Conservation (phyloP, 2,113 vertebrate genomes). For the Physeter macrocephalus region DNA sequence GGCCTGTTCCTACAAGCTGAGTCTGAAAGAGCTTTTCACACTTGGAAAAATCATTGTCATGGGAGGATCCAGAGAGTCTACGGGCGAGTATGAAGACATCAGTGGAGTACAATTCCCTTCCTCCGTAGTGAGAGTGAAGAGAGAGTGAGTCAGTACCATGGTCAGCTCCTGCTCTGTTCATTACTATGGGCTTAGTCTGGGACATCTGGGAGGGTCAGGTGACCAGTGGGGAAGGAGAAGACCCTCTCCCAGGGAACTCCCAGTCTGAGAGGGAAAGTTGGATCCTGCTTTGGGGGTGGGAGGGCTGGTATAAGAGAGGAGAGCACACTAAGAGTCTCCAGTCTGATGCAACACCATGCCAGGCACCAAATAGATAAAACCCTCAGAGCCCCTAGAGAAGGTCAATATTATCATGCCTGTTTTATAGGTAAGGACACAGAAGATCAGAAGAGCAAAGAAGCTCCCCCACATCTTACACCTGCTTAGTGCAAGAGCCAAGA, state of each 20-base stretch:
- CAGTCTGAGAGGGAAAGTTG: not conserved
- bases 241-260: not conserved
- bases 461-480: not conserved
- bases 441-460: not conserved
- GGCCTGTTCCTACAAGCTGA: not conserved
- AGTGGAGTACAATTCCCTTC: not conserved
- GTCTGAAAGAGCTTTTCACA: not conserved
- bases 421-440: not conserved
- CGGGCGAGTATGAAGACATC: not conserved
- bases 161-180: not conserved
- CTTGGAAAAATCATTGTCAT: not conserved
- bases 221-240: fast-evolving
- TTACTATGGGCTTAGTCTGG: fast-evolving
- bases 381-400: not conserved
- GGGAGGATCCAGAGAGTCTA: not conserved
- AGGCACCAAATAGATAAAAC: not conserved
- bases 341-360: not conserved
- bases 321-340: not conserved
- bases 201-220: no score
- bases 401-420: fast-evolving
- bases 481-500: not conserved
- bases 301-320: not conserved
- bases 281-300: not conserved
- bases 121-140: fast-evolving
- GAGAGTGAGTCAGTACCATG: not conserved